Base-by-base conservation (phyloP, 2,113 vertebrate genomes). In the Rhagologus leucostigma region DNA sequence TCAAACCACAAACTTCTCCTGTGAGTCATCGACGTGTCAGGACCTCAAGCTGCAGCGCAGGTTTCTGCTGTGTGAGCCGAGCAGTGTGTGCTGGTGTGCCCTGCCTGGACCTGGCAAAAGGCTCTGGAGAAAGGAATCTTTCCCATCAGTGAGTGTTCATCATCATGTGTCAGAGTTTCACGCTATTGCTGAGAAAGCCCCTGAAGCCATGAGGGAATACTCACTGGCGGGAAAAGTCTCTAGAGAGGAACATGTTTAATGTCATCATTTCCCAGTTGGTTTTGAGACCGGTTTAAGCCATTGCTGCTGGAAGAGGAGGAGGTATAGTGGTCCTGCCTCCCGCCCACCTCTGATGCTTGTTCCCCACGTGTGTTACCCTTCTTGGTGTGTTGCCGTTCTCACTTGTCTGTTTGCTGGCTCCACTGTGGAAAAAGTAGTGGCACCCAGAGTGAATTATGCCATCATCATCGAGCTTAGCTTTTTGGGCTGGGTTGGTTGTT, bases 11-110 rank as follows among this genome's bases (percentile, higher is more conserved):
- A 0, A 1, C 4, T 63, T 78, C 69, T 83, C 7, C 2, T 24
- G 2, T 80, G 93, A 92, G 41, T 93, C 73, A 68, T 7, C 0
- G 0, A 6, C 0, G 0, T n/a, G 44, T 33, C 70, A 33, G 33
- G 84, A 83, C 37, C 74, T 89, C 65, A 12, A 5, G 10, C 21
- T 16, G 42, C 24, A 4, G 5, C 0, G 0, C 23, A 6, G 53
- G 59, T 50, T 80, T 77, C n/a, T 52, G 21, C 16, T 11, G 11
- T 1, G 2, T 10, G 50, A 52, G 49, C 42, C 0, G 7, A 16
- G 52, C 53, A 35, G 55, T 1, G 0, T 4, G 24, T 8, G 20
- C 24, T 47, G 83, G 9, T 7, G 3, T 56, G 41, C 11, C 41
- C 26, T 1, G 7, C 17, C 2, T 32, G 80, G 55, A 60, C 35